Evolutionary conservation across 2,113 vertebrate species (phyloP).

Genomic region (Addax nasomaculatus): DNA sequence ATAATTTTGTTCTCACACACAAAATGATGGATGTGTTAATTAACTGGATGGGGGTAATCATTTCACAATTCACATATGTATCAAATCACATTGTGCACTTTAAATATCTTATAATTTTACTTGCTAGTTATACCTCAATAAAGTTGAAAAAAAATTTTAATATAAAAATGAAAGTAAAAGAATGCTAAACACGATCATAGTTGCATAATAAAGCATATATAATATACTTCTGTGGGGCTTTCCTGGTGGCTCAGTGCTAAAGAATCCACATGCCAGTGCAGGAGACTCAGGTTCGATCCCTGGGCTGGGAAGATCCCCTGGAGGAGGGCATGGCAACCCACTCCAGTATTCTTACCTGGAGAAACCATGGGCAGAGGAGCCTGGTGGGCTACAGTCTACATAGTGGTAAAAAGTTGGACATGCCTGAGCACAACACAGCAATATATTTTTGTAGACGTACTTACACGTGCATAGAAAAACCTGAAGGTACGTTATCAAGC

Average conservation of each 20-base stretch:
- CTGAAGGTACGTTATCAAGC: neutral
- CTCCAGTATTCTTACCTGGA: neutral
- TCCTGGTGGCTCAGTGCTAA: neutral
- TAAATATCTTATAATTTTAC: neutral
- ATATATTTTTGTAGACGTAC: neutral
- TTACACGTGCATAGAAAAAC: neutral
- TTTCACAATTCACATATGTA: neutral
- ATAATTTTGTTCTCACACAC: neutral
- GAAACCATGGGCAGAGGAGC: neutral
- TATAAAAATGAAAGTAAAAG: neutral
- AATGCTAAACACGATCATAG: neutral
- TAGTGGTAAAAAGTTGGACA: neutral
- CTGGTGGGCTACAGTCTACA: neutral
- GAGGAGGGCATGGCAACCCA: neutral
- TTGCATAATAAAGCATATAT: neutral
- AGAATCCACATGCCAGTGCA: neutral
- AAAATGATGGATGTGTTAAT: neutral
- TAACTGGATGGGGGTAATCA: neutral
- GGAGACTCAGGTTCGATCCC: neutral
- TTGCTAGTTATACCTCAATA: neutral
- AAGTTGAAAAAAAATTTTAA: neutral
- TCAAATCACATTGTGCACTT: neutral
- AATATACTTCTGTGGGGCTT: neutral
- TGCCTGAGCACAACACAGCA: neutral
- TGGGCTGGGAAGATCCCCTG: neutral